A percentile compares a stretch with the other conserved stretches of the same genome.
These are phyloP conservation scores for Phrynocephalus versicolor DNA, from an alignment of 2,113 vertebrate genomes.

Conservation along the genomic window DNA sequence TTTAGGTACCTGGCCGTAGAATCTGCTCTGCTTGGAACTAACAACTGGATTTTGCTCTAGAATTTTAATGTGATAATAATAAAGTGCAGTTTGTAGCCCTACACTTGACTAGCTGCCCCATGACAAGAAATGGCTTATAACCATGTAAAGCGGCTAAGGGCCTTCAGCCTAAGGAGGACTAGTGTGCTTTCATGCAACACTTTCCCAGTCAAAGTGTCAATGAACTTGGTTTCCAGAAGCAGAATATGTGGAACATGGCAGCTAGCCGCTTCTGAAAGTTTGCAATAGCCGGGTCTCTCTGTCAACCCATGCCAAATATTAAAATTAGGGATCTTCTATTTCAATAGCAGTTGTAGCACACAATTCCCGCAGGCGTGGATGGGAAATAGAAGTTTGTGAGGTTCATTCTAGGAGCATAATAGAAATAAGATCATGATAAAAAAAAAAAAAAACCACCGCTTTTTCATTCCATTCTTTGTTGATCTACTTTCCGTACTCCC, in stretches of 20 bases:
- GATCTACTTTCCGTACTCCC: slow-evolving; percentile 38
- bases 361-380: slow-evolving; percentile 17
- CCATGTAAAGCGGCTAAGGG: too few relatives aligned
- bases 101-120: too few relatives aligned
- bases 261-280: not conserved
- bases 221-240: not conserved
- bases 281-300: not conserved
- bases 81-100: too few relatives aligned
- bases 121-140: too few relatives aligned
- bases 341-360: slow-evolving; percentile 25
- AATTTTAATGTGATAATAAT: too few relatives aligned
- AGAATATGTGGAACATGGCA: not conserved
- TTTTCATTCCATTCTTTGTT: slow-evolving; percentile 54
- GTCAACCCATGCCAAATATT: slow-evolving; percentile 33
- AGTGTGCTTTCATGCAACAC: not conserved
- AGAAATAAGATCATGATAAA: not conserved
- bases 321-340: not conserved
- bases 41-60: too few relatives aligned
- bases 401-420: slow-evolving; percentile 30
- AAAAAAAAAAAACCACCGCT: slow-evolving; percentile 19
- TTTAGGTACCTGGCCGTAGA: too few relatives aligned
- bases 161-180: too few relatives aligned
- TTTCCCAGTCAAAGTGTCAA: not conserved
- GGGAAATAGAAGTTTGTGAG: slow-evolving; percentile 34
- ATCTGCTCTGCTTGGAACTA: too few relatives aligned